Conservation (phyloP, 2,888 invertebrate species). For the Cloeon dipterum region DNA sequence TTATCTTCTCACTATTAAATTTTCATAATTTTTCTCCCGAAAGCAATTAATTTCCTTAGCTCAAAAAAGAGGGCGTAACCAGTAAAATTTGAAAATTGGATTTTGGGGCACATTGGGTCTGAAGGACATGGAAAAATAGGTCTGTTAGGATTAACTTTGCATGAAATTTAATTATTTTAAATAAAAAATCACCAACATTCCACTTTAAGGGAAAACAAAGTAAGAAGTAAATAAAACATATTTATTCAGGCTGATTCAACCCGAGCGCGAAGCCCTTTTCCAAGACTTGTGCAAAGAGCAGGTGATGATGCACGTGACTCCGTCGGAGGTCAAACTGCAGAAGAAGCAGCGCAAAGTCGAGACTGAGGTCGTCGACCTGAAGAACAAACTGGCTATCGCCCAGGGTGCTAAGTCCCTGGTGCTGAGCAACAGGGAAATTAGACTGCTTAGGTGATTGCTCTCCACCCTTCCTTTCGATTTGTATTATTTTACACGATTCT, state of each 20-base stretch:
- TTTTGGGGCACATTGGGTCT: too few species aligned
- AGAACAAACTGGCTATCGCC: slow-evolving; percentile 40
- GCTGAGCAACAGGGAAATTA: slow-evolving; percentile 74
- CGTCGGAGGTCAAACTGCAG: slow-evolving; percentile 62
- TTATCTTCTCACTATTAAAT: too few species aligned
- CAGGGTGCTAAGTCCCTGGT: slow-evolving; percentile 51
- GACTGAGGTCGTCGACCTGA: slow-evolving; percentile 70
- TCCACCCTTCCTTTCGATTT: background rate
- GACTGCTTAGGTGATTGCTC: slow-evolving; percentile 37
- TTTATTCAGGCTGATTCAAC: slow-evolving; percentile 44
- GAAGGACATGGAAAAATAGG: too few species aligned
- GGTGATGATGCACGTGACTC: slow-evolving; percentile 56
- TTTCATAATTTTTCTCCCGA: too few species aligned
- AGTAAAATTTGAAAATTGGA: too few species aligned
- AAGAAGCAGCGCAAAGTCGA: slow-evolving; percentile 80
- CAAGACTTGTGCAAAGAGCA: slow-evolving; percentile 75
- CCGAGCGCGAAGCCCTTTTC: slow-evolving; percentile 48
- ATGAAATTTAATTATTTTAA: too few species aligned
- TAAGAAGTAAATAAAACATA: too few species aligned
- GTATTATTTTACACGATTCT: background rate
- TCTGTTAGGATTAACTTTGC: too few species aligned
- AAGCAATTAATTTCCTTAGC: too few species aligned
- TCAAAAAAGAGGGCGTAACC: too few species aligned
- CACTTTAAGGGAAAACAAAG: too few species aligned
- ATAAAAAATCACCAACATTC: too few species aligned